Conservation (phyloP, 2,888 invertebrate genomes). For the Drosophila mulleri region DNA sequence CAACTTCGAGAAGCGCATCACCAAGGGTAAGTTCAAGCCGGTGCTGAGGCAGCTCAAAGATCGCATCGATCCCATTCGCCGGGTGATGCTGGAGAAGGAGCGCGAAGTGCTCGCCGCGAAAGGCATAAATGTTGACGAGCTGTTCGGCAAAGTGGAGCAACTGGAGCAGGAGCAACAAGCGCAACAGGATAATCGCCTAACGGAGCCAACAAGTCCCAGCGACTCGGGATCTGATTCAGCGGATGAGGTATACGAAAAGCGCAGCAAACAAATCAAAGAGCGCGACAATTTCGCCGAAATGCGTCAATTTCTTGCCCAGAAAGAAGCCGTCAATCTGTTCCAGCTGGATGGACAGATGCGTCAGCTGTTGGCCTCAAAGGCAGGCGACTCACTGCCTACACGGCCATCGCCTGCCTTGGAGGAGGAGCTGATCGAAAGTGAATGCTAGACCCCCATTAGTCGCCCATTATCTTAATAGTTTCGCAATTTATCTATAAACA, state of each 20-base stretch:
- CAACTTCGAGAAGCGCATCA: conserved; percentile 83
- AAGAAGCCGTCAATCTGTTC: conserved; percentile 83
- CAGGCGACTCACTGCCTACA: conserved; percentile 53
- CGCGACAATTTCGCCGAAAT: conserved; percentile 84
- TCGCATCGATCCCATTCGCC: conserved; percentile 84
- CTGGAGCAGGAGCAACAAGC: conserved; percentile 25
- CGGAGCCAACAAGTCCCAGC: conserved; percentile 31
- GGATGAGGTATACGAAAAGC: conserved; percentile 71
- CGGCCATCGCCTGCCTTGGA: conserved; percentile 46
- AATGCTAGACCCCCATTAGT: conserved; percentile 57
- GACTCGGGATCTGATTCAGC: conserved; percentile 69
- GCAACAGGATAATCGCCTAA: conserved; percentile 58
- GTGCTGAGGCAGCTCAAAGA: conserved; percentile 84
- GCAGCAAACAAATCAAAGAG: conserved; percentile 77
- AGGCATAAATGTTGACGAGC: conserved; percentile 84
- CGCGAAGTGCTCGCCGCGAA: conserved; percentile 82
- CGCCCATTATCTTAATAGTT: conserved; percentile 45
- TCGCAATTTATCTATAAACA: conserved; percentile 43
- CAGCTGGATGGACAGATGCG: conserved; percentile 72
- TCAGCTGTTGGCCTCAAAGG: conserved; percentile 81
- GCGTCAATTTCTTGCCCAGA: conserved; percentile 84
- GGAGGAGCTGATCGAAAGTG: conserved; percentile 82
- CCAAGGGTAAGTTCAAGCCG: conserved; percentile 84
- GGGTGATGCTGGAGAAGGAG: conserved; percentile 84
- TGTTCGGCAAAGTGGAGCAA: conserved; percentile 65